Conservation (phyloP, 2,113 vertebrate genomes). For the Tringa solitaria region DNA sequence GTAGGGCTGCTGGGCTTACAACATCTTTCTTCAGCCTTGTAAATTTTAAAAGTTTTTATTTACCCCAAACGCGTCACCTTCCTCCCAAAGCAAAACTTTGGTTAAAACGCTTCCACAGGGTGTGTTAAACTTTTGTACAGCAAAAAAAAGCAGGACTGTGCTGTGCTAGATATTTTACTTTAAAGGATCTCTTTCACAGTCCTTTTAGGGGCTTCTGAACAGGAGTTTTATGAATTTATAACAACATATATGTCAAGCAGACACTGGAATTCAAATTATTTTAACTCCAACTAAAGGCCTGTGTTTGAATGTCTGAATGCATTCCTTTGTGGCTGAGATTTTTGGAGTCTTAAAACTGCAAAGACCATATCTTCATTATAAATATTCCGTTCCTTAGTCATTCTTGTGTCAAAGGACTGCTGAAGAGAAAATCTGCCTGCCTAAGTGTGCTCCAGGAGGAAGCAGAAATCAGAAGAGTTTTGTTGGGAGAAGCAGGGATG, state of each 20-base stretch:
- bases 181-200: conserved; percentile 29
- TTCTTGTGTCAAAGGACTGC: neutral
- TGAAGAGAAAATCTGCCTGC: neutral
- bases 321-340: conserved; percentile 53
- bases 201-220: neutral
- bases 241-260: conserved; percentile 53
- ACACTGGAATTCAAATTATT: conserved; percentile 65
- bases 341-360: conserved; percentile 5
- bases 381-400: conserved; percentile 15
- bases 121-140: neutral
- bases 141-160: neutral
- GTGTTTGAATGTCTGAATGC: conserved; percentile 43
- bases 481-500: neutral
- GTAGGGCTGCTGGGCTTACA: neutral
- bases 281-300: conserved; percentile 56
- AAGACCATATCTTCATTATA: neutral
- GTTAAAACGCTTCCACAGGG: neutral
- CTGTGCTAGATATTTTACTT: neutral
- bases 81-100: neutral
- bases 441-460: neutral
- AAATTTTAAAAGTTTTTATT: neutral
- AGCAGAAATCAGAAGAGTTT: neutral
- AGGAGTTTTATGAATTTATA: conserved; percentile 44
- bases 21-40: neutral
- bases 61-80: neutral